A percentile compares a stretch with the other conserved stretches of the same genome.
Evolutionary conservation across 2,113 vertebrate species (phyloP).

Genomic region (Actenoides lindsayi): DNA sequence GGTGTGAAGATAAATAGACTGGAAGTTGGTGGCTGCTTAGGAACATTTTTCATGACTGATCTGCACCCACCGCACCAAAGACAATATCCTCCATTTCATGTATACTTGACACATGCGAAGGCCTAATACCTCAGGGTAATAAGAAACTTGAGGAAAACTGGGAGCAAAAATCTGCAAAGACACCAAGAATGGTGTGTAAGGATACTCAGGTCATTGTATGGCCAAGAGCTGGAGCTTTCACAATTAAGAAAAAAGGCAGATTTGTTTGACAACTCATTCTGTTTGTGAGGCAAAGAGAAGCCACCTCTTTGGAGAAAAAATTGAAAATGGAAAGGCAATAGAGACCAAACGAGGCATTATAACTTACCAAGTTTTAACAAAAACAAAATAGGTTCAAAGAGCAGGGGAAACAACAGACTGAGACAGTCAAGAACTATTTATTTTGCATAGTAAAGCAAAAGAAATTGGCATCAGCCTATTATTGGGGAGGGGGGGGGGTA

Average conservation of each 20-base stretch:
- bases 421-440: neutral
- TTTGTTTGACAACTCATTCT: neutral
- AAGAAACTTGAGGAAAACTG: constrained; percentile 9
- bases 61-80: neutral
- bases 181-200: neutral
- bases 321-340: neutral
- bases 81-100: fast-evolving
- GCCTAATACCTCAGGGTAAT: neutral
- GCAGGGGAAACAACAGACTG: neutral
- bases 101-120: neutral
- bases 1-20: neutral
- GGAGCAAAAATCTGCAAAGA: constrained; percentile 23
- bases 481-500: neutral
- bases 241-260: neutral
- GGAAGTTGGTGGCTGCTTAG: neutral
- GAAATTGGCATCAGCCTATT: neutral
- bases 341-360: neutral
- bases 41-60: neutral
- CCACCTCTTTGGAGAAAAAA: neutral
- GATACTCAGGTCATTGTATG: neutral
- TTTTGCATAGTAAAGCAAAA: neutral
- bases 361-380: neutral
- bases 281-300: neutral
- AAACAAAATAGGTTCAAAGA: neutral
- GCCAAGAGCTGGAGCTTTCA: neutral